phyloP scores from a whole-genome alignment of 2,113 vertebrate species.

The Phoxinus phoxinus region DNA sequence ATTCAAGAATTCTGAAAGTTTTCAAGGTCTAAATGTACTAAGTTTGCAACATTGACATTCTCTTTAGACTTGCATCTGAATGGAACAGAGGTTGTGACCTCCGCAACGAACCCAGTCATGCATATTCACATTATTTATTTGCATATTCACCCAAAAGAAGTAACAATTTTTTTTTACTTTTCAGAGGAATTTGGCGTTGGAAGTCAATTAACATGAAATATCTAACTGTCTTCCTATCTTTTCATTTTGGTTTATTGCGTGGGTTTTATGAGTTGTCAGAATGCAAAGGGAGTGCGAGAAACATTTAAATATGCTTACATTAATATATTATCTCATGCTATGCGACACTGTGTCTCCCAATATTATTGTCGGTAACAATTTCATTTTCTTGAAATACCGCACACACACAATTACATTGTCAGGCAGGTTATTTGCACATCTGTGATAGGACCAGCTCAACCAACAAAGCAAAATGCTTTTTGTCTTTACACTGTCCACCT shows the following conservation, averaged over 20 bases:
- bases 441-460: constrained; percentile 4
- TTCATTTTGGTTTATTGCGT: constrained; percentile 47
- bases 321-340: constrained; percentile 8
- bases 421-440: constrained; percentile 31
- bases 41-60: background rate
- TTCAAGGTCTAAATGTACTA: constrained; percentile 25
- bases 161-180: background rate
- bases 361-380: constrained; percentile 26
- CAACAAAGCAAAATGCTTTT: background rate
- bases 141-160: constrained; percentile 19
- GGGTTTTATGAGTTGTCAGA: constrained; percentile 31
- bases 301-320: constrained; percentile 26
- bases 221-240: background rate
- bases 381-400: constrained; percentile 8
- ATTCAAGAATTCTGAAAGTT: constrained; percentile 31
- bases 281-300: background rate
- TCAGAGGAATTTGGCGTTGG: constrained; percentile 11
- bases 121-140: constrained; percentile 34
- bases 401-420: constrained; percentile 11
- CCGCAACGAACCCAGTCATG: background rate
- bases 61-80: constrained; percentile 2
- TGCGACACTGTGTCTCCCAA: background rate
- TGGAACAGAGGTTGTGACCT: constrained; percentile 3
- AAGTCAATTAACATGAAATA: constrained; percentile 28
- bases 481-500: background rate